Base-by-base conservation (phyloP, 2,113 vertebrate genomes). In the Entelurus aequoreus region DNA sequence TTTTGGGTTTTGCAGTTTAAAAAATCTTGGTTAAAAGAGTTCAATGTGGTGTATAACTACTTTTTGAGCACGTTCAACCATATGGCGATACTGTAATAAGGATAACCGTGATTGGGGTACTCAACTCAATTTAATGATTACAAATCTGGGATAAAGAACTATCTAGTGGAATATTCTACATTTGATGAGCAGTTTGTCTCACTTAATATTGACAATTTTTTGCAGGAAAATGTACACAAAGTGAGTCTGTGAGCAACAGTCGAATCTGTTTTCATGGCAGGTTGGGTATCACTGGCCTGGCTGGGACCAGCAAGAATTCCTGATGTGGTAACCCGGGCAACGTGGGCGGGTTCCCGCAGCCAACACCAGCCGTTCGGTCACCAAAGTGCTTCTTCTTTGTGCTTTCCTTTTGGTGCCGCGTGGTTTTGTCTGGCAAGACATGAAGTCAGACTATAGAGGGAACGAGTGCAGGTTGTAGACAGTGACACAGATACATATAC, bases 401-500 rank as follows among this genome's bases (percentile, higher is more conserved):
- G 69, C 57, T 63, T 54, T 65, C 44, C 60, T 80, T 69, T 63
- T 62, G 66, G 78, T 38, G 28, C 11, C 36, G 60, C 51, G 75
- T 54, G 59, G 55, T 50, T 48, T 58, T 6, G 3, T 61, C 60
- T 65, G 77, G 65, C 40, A 72, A 8, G 21, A 77, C 68, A 77
- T 66, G 66, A 55, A 16, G 69, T 68, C 57, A 65, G 66, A 61
- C 65, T 50, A 54, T 64, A 36, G 62, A 56, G 66, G 48, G 63
- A 59, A 66, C 56, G 12, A 35, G 56, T 21, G 63, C 55, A 55
- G 72, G 64, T 59, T 71, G 58, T 57, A 71, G 67, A 70, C 65
- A 71, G 37, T 78, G 77, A 77, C 71, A 84, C 73, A 77, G 66
- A 84, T 76, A 69, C 71, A 80, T 75, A 69, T 0, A 62, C 60